A percentile compares a stretch with the other conserved stretches of the same genome.
These are phyloP conservation scores for Suillia variegata DNA, from an alignment of 2,888 invertebrate genomes.

Conservation along the genomic window DNA sequence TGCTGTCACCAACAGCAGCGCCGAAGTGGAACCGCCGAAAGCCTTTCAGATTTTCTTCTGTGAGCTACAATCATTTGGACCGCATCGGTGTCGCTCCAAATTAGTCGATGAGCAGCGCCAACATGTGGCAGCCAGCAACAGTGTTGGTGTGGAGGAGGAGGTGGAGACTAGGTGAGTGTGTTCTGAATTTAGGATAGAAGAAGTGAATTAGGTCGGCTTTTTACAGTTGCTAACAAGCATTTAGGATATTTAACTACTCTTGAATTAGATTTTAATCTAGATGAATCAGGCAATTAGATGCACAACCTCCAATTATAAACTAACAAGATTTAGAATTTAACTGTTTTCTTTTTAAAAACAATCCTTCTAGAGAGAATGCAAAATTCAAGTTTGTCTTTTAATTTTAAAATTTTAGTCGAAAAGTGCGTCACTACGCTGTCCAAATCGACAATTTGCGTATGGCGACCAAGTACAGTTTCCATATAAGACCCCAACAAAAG, in stretches of 20 bases:
- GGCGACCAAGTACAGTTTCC: conserved; percentile 83
- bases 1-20: conserved; percentile 43
- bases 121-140: conserved; percentile 18
- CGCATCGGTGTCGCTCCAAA: conserved; percentile 74
- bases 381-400: no score
- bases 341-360: no score
- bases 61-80: conserved; percentile 80
- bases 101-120: conserved; percentile 47
- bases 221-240: no score
- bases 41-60: conserved; percentile 77
- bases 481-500: conserved; percentile 69
- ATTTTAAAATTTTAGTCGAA: conserved; percentile 40
- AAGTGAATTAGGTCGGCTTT: no score
- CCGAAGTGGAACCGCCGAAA: conserved; percentile 61
- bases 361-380: no score
- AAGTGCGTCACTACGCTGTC: conserved; percentile 64
- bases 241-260: no score
- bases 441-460: conserved; percentile 75
- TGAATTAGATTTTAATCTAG: no score
- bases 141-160: background rate
- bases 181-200: background rate
- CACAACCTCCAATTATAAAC: no score
- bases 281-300: no score
- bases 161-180: background rate
- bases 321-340: no score